These are phyloP conservation scores for Lepeophtheirus salmonis DNA, from an alignment of 1,140 invertebrate genomes.

Conservation along the genomic window DNA sequence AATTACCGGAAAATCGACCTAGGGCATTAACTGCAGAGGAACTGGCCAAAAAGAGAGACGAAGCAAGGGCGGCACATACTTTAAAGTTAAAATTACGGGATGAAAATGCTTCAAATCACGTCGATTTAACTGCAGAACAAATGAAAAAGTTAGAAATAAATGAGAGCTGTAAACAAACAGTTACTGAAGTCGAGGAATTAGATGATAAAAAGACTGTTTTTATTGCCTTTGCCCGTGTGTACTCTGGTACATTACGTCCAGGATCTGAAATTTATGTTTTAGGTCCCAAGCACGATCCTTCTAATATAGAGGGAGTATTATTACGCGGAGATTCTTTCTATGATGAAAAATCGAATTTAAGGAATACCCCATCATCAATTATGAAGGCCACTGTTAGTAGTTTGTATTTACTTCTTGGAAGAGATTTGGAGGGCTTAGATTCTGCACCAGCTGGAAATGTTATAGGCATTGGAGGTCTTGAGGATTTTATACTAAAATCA, in stretches of 20 bases:
- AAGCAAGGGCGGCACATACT: constrained; percentile 32
- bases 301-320: constrained; percentile 31
- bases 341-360: background rate
- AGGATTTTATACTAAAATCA: constrained; percentile 68
- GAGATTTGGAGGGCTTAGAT: constrained; percentile 61
- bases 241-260: constrained; percentile 59
- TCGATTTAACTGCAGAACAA: background rate
- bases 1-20: constrained; percentile 49
- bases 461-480: constrained; percentile 65
- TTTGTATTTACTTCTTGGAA: constrained; percentile 80
- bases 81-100: background rate
- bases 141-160: background rate
- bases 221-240: constrained; percentile 80
- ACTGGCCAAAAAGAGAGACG: constrained; percentile 45
- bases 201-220: constrained; percentile 44
- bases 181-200: constrained; percentile 20
- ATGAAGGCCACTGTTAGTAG: constrained; percentile 41
- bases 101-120: background rate
- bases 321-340: constrained; percentile 27
- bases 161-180: background rate
- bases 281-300: constrained; percentile 72
- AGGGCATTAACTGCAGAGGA: constrained; percentile 54
- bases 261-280: constrained; percentile 64
- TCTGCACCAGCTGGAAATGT: constrained; percentile 72
- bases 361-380: background rate